Evolutionary conservation across 2,797 vertebrate genomes (phyloP), one percentile per base, ranked within the genome.

Genomic region (Oophaga sylvatica): DNA sequence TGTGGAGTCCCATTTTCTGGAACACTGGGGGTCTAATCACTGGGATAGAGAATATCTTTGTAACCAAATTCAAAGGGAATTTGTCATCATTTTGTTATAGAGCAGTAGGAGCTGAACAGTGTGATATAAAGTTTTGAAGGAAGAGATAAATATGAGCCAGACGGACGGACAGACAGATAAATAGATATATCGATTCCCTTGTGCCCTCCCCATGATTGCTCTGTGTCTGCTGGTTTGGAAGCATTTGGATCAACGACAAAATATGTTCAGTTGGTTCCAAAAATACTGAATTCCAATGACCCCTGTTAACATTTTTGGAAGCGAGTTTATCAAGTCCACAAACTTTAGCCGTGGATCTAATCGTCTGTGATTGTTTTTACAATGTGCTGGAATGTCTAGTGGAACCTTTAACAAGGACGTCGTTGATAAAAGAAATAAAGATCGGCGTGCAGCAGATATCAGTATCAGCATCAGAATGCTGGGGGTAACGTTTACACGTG

Each of bases 401-500:
- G 92, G 87, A 77, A 82, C 90, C 77, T 70, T 90, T 88, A 88
- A 22, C 91, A 89, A 80, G 89, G 26, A 91, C 59, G 31, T 91
- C 86, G 81, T 76, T 90, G 92, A 87, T 90, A 91, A 92, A 91
- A 80, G 87, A 93, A 94, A 93, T 89, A 93, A 91, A 83, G 91
- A 90, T 53, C 71, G 88, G 80, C 89, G 89, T 65, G 86, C 89
- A 86, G 90, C 76, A 41, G 62, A 73, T 90, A 90, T 90, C 91
- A 79, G 84, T 76, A 91, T 91, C 89, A 91, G 89, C 90, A 92
- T 82, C 75, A 92, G 91, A 92, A 92, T 63, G 90, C 90, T 89
- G 91, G 91, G 90, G 90, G 91, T 87, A 93, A 90, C 48, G 65
- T 88, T 75, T 63, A 53, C 62, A 84, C 17, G 22, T 75, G 83